Percentiles rank a stretch among this genome's conserved stretches.
phyloP scores from a whole-genome alignment of 2,113 vertebrate species.

The Neopipo cinnamomea region DNA sequence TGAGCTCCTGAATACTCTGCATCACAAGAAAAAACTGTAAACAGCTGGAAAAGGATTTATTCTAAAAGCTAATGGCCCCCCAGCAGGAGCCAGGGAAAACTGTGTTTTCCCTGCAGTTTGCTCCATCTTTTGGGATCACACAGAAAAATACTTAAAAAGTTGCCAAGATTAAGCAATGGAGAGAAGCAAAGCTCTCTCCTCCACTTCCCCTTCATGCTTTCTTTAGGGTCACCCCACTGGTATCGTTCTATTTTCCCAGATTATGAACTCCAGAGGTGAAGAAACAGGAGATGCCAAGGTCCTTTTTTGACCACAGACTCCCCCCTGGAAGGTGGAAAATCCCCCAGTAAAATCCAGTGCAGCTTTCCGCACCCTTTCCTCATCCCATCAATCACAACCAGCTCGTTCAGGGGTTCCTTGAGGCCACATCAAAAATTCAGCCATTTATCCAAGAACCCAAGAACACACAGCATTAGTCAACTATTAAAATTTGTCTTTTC shows the following conservation, averaged over 20 bases:
- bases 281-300: rapidly evolving
- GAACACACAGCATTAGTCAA: not conserved
- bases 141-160: not conserved
- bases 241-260: not conserved
- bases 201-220: not conserved
- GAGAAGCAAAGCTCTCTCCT: not conserved
- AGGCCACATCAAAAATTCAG: not conserved
- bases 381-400: not conserved
- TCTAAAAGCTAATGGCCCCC: rapidly evolving
- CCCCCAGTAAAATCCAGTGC: not conserved
- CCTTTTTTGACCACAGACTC: not conserved
- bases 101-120: not conserved
- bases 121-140: not conserved
- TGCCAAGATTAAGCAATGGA: not conserved
- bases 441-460: not conserved
- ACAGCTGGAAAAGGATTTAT: not conserved
- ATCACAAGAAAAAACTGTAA: not conserved
- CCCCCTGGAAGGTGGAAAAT: not conserved
- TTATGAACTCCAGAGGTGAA: not conserved
- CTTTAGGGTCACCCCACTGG: not conserved
- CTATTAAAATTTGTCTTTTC: rapidly evolving
- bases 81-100: not conserved
- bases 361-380: not conserved
- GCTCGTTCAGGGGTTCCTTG: not conserved
- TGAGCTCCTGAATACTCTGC: not conserved